phyloP scores from a whole-genome alignment of 2,888 invertebrate species.

The Lepeophtheirus nordmannii region DNA sequence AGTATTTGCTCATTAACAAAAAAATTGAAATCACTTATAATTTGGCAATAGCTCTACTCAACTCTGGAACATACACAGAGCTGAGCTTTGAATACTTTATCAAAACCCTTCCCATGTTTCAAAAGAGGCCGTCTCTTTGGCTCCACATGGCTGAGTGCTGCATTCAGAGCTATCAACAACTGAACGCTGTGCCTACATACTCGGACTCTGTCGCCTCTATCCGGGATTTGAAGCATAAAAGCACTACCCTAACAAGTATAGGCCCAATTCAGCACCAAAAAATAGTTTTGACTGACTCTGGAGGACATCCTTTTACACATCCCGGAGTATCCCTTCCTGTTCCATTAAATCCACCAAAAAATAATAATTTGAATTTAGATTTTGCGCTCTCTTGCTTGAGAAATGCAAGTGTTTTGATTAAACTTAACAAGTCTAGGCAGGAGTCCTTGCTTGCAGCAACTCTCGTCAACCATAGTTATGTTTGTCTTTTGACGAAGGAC shows the following conservation, averaged over 20 bases:
- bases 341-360: background rate
- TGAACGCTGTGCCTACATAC: background rate
- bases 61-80: background rate
- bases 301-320: background rate
- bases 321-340: too few species aligned
- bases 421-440: background rate
- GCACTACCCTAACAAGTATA: background rate
- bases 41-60: background rate
- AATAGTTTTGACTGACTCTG: background rate
- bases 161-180: background rate
- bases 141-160: constrained; percentile 1
- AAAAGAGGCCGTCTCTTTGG: background rate
- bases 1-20: background rate
- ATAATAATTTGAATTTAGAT: constrained; percentile 1
- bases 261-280: background rate
- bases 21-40: background rate
- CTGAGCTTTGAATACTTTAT: background rate
- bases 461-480: background rate
- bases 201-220: background rate
- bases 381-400: background rate
- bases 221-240: background rate
- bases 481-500: background rate
- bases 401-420: background rate
- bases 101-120: background rate
- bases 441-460: background rate